phyloP scores from a whole-genome alignment of 2,113 vertebrate genomes.

The Physeter macrocephalus region DNA sequence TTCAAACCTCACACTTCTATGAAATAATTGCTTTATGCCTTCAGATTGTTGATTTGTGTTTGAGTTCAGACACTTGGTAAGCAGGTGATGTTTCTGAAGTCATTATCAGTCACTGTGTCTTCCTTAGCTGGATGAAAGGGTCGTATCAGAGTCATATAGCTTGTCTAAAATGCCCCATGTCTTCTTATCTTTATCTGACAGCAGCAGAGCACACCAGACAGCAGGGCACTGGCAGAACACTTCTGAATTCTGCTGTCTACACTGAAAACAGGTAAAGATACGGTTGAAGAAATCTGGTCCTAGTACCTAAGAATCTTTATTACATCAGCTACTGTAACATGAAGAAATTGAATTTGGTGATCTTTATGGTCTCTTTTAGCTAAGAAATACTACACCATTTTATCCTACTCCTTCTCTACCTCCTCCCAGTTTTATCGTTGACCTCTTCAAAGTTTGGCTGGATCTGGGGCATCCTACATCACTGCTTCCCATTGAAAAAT shows the following conservation, averaged over 20 bases:
- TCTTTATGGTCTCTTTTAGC: not conserved
- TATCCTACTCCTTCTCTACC: not conserved
- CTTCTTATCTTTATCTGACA: slow-evolving; percentile 73
- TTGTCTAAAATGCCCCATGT: slow-evolving; percentile 64
- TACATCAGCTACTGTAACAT: not conserved
- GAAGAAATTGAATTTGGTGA: not conserved
- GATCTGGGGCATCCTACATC: not conserved
- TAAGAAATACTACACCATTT: not conserved
- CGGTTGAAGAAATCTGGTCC: not conserved
- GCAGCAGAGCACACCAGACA: slow-evolving; percentile 66
- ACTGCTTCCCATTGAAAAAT: not conserved
- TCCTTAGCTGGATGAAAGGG: slow-evolving; percentile 60
- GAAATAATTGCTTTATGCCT: slow-evolving; percentile 57
- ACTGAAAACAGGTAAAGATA: slow-evolving; percentile 69
- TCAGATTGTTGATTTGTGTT: slow-evolving; percentile 56
- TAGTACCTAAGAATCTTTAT: not conserved
- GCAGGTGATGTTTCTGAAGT: slow-evolving; percentile 32
- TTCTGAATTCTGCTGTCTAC: slow-evolving; percentile 62
- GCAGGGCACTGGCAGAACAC: slow-evolving; percentile 11
- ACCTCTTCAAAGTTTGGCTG: not conserved
- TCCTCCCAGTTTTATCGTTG: not conserved
- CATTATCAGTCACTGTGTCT: slow-evolving; percentile 56
- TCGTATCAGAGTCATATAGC: slow-evolving; percentile 58
- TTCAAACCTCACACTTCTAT: slow-evolving; percentile 39
- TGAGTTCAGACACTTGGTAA: slow-evolving; percentile 45